phyloP scores from a whole-genome alignment of 2,113 vertebrate species.

The Tapirus terrestris region DNA sequence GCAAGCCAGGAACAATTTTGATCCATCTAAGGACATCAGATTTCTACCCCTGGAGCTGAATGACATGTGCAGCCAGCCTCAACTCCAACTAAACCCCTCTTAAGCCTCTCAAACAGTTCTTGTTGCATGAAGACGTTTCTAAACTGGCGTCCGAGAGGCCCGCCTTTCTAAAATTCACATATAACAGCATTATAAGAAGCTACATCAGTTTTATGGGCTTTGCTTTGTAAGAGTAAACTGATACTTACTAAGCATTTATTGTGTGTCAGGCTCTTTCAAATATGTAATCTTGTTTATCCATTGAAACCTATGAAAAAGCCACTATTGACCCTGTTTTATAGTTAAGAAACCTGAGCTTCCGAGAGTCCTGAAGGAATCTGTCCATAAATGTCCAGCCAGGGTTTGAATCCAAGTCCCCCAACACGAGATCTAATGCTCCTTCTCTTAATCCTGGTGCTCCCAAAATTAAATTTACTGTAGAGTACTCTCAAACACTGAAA shows the following conservation, averaged over 20 bases:
- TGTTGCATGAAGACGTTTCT: not conserved
- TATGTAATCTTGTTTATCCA: not conserved
- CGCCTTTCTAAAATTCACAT: not conserved
- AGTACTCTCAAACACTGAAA: not conserved
- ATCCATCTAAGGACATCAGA: not conserved
- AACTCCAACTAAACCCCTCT: not conserved
- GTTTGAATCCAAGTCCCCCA: not conserved
- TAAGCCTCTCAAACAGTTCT: not conserved
- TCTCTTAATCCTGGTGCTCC: not conserved
- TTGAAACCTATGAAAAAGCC: not conserved
- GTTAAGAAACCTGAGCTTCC: not conserved
- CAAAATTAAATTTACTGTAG: not conserved
- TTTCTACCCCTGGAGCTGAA: not conserved
- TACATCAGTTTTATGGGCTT: not conserved
- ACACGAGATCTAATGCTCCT: not conserved
- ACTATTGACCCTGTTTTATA: not conserved
- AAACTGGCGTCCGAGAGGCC: not conserved
- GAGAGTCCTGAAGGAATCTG: not conserved
- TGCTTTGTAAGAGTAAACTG: not conserved
- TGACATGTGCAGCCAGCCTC: not conserved
- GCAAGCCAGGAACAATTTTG: not conserved
- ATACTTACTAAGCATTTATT: conserved; percentile 18
- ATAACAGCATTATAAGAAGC: not conserved
- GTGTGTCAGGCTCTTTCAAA: conserved; percentile 18
- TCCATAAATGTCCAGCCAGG: not conserved